Conservation (phyloP, 2,797 vertebrate genomes). For the Etheostoma nigrum region DNA sequence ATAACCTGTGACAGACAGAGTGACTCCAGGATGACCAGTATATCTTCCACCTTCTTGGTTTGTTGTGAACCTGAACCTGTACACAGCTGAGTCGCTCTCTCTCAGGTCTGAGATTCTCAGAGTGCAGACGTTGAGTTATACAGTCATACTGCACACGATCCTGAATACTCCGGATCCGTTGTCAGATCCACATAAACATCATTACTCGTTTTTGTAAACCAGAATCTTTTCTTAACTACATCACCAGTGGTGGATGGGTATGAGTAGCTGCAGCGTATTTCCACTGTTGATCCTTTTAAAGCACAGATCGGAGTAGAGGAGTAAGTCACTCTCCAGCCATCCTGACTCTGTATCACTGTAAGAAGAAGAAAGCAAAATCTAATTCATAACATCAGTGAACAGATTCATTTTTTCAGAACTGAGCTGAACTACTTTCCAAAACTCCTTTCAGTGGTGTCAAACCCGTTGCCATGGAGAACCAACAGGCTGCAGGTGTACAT, state of each 20-base stretch:
- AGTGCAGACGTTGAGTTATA: rapidly evolving
- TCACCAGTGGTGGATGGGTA: rapidly evolving
- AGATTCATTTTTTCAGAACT: no score
- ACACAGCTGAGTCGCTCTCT: constrained; percentile 44
- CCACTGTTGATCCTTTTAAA: constrained; percentile 15
- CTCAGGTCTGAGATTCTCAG: constrained; percentile 44
- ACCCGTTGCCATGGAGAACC: no score
- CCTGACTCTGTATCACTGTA: constrained; percentile 12
- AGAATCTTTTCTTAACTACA: background rate
- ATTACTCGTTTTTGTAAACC: background rate
- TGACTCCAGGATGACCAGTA: constrained; percentile 26
- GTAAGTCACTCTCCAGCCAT: background rate
- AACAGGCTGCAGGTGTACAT: no score
- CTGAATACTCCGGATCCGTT: background rate
- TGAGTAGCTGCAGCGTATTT: background rate
- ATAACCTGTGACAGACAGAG: constrained; percentile 45
- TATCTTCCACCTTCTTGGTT: background rate
- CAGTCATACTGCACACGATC: background rate
- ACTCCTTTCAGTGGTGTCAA: no score
- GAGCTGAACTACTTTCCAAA: no score
- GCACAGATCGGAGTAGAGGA: background rate
- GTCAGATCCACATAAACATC: background rate
- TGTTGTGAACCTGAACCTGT: constrained; percentile 50
- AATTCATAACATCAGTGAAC: background rate
- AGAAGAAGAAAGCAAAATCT: background rate